A percentile compares a stretch with the other conserved stretches of the same genome.
phyloP scores from a whole-genome alignment of 1,140 invertebrate genomes.

The Orius insidiosus region DNA sequence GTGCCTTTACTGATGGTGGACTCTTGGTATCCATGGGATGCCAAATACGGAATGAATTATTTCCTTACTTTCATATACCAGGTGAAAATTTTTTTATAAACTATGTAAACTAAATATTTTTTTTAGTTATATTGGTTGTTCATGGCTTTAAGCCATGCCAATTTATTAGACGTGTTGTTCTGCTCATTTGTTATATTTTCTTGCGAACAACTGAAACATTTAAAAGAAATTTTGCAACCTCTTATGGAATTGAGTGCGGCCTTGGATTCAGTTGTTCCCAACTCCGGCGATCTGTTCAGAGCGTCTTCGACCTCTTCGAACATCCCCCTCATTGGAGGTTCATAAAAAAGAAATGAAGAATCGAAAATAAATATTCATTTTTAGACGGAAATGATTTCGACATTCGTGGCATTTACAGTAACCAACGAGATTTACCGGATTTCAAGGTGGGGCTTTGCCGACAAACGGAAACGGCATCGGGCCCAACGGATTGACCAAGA shows the following conservation, averaged over 20 bases:
- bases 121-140: conserved; percentile 51
- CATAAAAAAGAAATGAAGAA: conserved; percentile 14
- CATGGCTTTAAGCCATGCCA: conserved; percentile 49
- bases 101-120: too few species aligned
- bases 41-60: conserved; percentile 40
- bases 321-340: conserved; percentile 33
- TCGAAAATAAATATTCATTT: not conserved
- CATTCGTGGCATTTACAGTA: conserved; percentile 53
- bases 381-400: conserved; percentile 36
- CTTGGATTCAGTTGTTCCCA: conserved; percentile 57
- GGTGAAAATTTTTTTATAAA: conserved; percentile 29
- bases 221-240: conserved; percentile 69
- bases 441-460: conserved; percentile 40
- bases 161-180: conserved; percentile 56
- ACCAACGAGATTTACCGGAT: conserved; percentile 55
- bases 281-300: conserved; percentile 56
- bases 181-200: conserved; percentile 68
- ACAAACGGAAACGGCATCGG: conserved; percentile 33
- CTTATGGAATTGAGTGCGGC: conserved; percentile 66
- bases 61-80: conserved; percentile 47
- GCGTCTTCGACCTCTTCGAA: conserved; percentile 37
- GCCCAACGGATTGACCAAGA: conserved; percentile 60
- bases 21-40: conserved; percentile 57
- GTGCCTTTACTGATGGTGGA: conserved; percentile 55
- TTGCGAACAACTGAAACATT: conserved; percentile 63